Conservation (phyloP, 2,888 invertebrate genomes). For the Thereva nobilitata region DNA sequence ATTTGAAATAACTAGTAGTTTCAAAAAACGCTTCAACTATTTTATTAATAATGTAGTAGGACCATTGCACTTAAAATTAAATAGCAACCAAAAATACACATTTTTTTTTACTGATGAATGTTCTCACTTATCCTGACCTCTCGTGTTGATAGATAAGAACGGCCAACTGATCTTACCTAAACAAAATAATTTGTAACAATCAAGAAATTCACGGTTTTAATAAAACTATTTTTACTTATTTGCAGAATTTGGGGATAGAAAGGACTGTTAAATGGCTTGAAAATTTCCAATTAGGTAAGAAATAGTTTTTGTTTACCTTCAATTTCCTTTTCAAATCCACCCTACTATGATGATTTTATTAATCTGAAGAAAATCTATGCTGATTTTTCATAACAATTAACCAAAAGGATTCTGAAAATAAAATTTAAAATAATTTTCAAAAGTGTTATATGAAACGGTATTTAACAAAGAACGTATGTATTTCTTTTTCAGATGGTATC, state of each 20-base stretch:
- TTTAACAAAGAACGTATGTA: too few species aligned
- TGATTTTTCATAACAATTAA: conserved; percentile 48
- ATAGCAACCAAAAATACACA: not conserved
- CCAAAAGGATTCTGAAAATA: conserved; percentile 48
- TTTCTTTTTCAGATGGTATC: too few species aligned
- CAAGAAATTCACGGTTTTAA: too few species aligned
- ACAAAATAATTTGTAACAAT: not conserved
- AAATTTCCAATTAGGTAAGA: not conserved
- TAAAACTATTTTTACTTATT: too few species aligned
- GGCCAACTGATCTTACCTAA: conserved; percentile 50
- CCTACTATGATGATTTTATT: conserved; percentile 47
- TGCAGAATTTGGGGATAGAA: not conserved
- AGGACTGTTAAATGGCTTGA: not conserved
- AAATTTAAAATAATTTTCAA: not conserved
- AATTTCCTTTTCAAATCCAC: not conserved
- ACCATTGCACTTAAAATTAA: too few species aligned
- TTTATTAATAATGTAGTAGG: too few species aligned
- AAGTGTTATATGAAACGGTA: too few species aligned
- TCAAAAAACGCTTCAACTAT: too few species aligned
- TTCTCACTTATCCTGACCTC: conserved; percentile 37
- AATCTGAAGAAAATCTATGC: conserved; percentile 46
- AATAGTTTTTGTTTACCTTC: not conserved
- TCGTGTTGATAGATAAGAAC: conserved; percentile 53
- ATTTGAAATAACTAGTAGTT: too few species aligned
- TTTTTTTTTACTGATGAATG: conserved; percentile 28